These are phyloP conservation scores for Drosophila baimaii DNA, from an alignment of 1,140 invertebrate species.

Conservation along the genomic window DNA sequence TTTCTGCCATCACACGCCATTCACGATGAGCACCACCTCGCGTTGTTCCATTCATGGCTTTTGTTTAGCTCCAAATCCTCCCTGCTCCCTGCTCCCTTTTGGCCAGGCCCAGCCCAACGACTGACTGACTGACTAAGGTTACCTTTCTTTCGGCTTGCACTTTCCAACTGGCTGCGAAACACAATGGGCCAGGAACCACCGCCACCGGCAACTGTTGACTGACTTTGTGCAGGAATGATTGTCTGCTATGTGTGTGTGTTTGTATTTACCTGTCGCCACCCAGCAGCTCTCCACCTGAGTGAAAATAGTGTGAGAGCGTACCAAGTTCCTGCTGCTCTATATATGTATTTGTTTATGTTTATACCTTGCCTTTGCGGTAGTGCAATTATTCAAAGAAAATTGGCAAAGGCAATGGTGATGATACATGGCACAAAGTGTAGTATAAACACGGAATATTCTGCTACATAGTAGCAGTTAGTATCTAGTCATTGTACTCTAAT, in stretches of 20 bases:
- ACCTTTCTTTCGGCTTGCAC: conserved; percentile 57
- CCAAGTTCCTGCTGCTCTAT: conserved; percentile 24
- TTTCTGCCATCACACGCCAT: conserved; percentile 59
- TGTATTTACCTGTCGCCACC: conserved; percentile 47
- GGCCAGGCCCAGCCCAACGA: conserved; percentile 7
- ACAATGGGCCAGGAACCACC: conserved; percentile 45
- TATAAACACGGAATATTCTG: not conserved
- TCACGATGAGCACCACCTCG: conserved; percentile 40
- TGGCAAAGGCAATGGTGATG: conserved; percentile 1
- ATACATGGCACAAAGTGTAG: not conserved
- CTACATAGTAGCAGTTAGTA: not conserved
- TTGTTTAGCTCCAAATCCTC: conserved; percentile 39
- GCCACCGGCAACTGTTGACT: conserved; percentile 46
- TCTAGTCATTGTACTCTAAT: not conserved
- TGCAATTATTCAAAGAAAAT: conserved; percentile 17
- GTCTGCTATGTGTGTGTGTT: conserved; percentile 47
- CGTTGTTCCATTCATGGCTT: conserved; percentile 64
- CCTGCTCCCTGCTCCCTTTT: not conserved
- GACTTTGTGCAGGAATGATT: conserved; percentile 58
- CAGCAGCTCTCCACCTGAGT: not conserved
- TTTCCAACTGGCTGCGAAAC: conserved; percentile 56
- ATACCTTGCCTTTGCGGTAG: conserved; percentile 6
- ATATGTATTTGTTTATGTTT: conserved; percentile 29
- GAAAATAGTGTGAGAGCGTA: conserved; percentile 21
- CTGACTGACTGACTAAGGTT: conserved; percentile 58